These are phyloP conservation scores for Aleadryas rufinucha DNA, from an alignment of 2,113 vertebrate genomes.

Conservation along the genomic window DNA sequence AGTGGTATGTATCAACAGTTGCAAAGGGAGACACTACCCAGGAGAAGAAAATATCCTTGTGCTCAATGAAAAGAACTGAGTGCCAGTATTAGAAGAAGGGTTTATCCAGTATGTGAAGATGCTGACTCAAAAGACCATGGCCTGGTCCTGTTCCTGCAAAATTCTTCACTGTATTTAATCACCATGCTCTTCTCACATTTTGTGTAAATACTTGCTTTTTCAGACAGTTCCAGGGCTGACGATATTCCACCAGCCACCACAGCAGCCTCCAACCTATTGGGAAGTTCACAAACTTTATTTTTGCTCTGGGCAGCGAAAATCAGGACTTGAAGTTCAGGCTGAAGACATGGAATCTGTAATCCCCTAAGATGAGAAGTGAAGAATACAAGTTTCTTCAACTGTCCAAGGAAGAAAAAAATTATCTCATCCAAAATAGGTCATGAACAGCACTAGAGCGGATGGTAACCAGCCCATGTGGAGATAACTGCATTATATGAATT, in stretches of 20 bases:
- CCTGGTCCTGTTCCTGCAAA: background rate
- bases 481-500: background rate
- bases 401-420: background rate
- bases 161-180: background rate
- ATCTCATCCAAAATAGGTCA: background rate
- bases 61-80: background rate
- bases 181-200: rapidly evolving
- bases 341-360: background rate
- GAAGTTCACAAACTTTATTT: background rate
- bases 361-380: background rate
- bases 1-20: background rate
- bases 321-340: background rate
- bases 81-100: background rate
- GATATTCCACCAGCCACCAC: background rate
- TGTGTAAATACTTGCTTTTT: background rate
- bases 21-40: background rate
- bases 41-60: background rate
- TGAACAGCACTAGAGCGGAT: background rate
- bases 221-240: background rate
- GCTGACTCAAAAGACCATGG: background rate
- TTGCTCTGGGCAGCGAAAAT: background rate
- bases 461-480: background rate
- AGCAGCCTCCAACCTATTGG: background rate
- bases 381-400: background rate
- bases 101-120: background rate